Evolutionary conservation across 2,113 vertebrate species (phyloP).

Genomic region (Montifringilla adamsi): DNA sequence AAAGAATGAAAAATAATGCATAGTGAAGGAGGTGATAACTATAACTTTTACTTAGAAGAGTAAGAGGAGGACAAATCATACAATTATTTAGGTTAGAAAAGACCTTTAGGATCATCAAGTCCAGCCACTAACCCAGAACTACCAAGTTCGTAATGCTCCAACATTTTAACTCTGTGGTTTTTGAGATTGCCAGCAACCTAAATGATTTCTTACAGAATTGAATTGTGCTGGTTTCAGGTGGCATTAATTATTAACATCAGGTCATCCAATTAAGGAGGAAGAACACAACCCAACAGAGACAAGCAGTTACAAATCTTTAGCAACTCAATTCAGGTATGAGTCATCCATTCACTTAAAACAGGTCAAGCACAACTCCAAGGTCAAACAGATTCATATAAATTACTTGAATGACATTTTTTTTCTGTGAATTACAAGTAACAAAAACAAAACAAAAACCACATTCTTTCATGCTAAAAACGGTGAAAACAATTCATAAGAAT

Average conservation of each 20-base stretch:
- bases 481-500: not conserved
- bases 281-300: not conserved
- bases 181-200: not conserved
- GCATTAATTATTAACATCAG: constrained; percentile 29
- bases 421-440: not conserved
- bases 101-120: not conserved
- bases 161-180: not conserved
- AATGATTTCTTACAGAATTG: not conserved
- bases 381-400: not conserved
- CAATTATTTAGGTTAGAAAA: not conserved
- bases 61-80: not conserved
- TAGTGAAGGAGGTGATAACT: not conserved
- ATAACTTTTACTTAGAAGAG: not conserved
- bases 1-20: not conserved
- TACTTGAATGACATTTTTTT: not conserved
- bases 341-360: not conserved
- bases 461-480: not conserved
- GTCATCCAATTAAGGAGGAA: not conserved
- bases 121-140: not conserved
- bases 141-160: not conserved
- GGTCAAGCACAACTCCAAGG: not conserved
- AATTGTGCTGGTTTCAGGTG: not conserved
- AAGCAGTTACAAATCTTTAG: not conserved
- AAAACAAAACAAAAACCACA: not conserved
- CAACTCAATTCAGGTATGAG: not conserved